Evolutionary conservation across 2,888 invertebrate genomes (phyloP).

Genomic region (Hypsopygia costalis): DNA sequence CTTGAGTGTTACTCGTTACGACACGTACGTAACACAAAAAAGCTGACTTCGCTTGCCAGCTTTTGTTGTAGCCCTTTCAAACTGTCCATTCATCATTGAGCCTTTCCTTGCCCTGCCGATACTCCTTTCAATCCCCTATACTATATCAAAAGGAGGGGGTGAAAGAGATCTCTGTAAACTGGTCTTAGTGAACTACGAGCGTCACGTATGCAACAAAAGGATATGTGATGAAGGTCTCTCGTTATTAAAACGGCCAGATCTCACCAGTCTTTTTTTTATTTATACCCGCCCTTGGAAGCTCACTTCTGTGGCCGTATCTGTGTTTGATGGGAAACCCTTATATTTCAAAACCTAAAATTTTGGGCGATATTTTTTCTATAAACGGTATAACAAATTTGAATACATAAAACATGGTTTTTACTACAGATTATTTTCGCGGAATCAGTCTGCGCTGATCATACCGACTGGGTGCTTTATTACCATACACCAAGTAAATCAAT

Average conservation of each 20-base stretch:
- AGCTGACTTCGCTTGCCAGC: constrained; percentile 16
- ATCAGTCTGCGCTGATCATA: too few relatives aligned
- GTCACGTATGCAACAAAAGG: constrained; percentile 59
- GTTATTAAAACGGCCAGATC: constrained; percentile 55
- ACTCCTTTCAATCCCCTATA: constrained; percentile 18
- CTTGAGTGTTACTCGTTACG: constrained; percentile 13
- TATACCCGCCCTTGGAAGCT: constrained; percentile 34
- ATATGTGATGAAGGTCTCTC: constrained; percentile 56
- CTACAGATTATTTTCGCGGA: too few relatives aligned
- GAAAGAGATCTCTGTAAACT: constrained; percentile 28
- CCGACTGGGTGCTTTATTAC: too few relatives aligned
- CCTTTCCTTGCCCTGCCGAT: constrained; percentile 25
- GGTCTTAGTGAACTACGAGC: constrained; percentile 34
- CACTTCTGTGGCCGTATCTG: constrained; percentile 1
- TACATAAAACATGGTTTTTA: too few relatives aligned
- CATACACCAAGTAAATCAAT: too few relatives aligned
- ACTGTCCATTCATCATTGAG: constrained; percentile 16
- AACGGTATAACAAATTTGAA: too few relatives aligned
- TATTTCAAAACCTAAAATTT: not conserved
- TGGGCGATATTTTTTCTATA: not conserved
- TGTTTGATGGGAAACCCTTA: not conserved
- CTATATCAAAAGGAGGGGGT: constrained; percentile 16
- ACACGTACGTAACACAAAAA: constrained; percentile 17
- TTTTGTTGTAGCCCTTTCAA: constrained; percentile 20
- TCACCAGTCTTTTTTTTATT: constrained; percentile 47